Conservation (phyloP, 2,888 invertebrate genomes). For the Eubasilissa splendida region DNA sequence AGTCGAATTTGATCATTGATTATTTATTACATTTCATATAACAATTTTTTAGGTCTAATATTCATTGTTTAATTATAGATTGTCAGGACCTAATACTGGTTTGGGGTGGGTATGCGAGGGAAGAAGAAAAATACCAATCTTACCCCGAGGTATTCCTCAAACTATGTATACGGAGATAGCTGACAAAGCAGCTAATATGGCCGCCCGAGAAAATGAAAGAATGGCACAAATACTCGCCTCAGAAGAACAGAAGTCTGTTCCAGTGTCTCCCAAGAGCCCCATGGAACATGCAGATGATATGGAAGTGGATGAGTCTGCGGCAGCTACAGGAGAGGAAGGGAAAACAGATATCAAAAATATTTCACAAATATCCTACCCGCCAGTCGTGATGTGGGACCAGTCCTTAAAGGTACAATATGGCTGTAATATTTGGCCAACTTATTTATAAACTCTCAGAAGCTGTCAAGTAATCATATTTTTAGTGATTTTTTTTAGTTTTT, state of each 20-base stretch:
- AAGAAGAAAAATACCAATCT: constrained; percentile 84
- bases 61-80: constrained; percentile 64
- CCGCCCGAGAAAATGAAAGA: constrained; percentile 75
- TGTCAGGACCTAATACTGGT: constrained; percentile 79
- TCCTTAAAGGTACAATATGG: constrained; percentile 60
- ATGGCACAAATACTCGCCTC: constrained; percentile 65
- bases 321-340: constrained; percentile 37
- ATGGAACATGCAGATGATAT: constrained; percentile 66
- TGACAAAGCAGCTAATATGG: constrained; percentile 81
- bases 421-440: background rate
- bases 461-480: too few relatives aligned
- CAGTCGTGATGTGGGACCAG: constrained; percentile 70
- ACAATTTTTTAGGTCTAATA: background rate
- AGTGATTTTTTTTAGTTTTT: too few relatives aligned
- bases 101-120: constrained; percentile 92
- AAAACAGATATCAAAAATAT: constrained; percentile 60
- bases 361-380: constrained; percentile 65
- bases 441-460: too few relatives aligned
- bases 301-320: constrained; percentile 61
- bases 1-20: constrained; percentile 5
- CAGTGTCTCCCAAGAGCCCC: constrained; percentile 65
- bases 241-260: constrained; percentile 61
- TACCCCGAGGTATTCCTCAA: constrained; percentile 88
- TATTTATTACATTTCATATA: constrained; percentile 46
- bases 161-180: constrained; percentile 89